phyloP scores from a whole-genome alignment of 2,888 invertebrate genomes.

The Drosophila robusta region DNA sequence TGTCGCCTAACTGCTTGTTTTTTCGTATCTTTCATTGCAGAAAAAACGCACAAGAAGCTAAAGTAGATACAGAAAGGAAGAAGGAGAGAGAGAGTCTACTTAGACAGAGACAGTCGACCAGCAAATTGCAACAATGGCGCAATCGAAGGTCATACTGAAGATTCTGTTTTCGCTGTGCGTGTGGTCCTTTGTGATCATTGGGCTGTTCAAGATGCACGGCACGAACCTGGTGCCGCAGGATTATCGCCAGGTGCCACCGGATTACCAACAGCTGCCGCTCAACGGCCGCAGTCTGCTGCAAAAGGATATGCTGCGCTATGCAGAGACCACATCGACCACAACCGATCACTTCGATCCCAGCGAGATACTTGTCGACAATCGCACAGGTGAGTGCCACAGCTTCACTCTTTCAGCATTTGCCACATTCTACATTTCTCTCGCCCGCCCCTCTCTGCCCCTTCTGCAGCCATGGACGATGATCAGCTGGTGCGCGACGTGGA shows the following conservation, averaged over 20 bases:
- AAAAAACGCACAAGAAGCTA: not conserved
- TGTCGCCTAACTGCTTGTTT: constrained; percentile 6
- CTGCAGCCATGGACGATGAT: constrained; percentile 87
- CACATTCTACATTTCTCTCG: too few relatives aligned
- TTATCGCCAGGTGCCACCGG: constrained; percentile 82
- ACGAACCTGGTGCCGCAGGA: constrained; percentile 84
- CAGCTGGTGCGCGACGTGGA: constrained; percentile 92
- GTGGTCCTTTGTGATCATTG: constrained; percentile 85
- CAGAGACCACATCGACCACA: constrained; percentile 85
- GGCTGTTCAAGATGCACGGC: constrained; percentile 84
- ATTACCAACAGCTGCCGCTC: constrained; percentile 83
- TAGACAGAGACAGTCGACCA: not conserved
- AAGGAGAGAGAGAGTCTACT: not conserved
- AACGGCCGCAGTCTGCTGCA: constrained; percentile 84
- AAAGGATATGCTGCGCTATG: constrained; percentile 83
- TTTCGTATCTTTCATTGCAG: constrained; percentile 1
- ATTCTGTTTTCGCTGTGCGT: constrained; percentile 85
- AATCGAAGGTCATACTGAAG: constrained; percentile 84
- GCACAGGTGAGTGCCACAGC: constrained; percentile 81
- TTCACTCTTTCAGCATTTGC: not conserved
- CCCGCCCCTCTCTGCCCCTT: not conserved
- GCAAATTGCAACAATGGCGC: constrained; percentile 76
- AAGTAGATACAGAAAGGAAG: not conserved
- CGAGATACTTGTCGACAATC: constrained; percentile 85
- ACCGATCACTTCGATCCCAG: constrained; percentile 85